phyloP scores from a whole-genome alignment of 2,113 vertebrate species.

The Malurus alboscapulatus region DNA sequence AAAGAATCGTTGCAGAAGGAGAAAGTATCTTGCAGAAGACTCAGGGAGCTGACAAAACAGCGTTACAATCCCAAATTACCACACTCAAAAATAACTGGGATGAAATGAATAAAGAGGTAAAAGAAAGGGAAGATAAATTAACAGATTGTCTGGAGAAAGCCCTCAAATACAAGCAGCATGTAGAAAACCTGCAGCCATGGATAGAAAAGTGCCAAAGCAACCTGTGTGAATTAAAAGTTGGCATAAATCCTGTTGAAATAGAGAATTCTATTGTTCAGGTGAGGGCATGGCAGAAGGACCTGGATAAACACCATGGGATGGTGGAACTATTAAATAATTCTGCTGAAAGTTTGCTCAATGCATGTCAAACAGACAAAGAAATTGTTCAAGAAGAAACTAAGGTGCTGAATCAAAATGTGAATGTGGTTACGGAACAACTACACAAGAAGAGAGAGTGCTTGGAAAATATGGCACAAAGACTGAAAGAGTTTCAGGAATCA shows the following conservation, averaged over 20 bases:
- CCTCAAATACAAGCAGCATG: conserved; percentile 82
- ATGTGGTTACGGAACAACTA: conserved; percentile 80
- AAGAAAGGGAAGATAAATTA: conserved; percentile 80
- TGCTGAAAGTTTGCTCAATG: conserved; percentile 82
- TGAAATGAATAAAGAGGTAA: conserved; percentile 81
- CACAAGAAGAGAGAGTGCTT: conserved; percentile 83
- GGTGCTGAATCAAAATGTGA: conserved; percentile 78
- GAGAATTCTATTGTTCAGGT: conserved; percentile 82
- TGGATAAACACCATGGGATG: conserved; percentile 88
- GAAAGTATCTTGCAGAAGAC: conserved; percentile 88
- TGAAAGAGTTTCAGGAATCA: conserved; percentile 89
- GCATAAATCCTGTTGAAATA: conserved; percentile 75
- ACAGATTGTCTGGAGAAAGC: conserved; percentile 83
- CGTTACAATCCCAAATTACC: conserved; percentile 85
- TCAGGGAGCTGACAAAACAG: conserved; percentile 87
- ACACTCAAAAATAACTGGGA: conserved; percentile 86
- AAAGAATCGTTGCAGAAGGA: conserved; percentile 83
- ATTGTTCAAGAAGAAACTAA: conserved; percentile 78
- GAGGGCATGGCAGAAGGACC: conserved; percentile 88
- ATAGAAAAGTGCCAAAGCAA: conserved; percentile 83
- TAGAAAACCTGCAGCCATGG: conserved; percentile 84
- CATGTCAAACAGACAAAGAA: conserved; percentile 83
- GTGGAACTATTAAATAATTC: conserved; percentile 84
- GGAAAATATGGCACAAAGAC: conserved; percentile 83
- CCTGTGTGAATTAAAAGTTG: conserved; percentile 73